Evolutionary conservation across 2,888 invertebrate genomes (phyloP).

Genomic region (Melinaea menophilus): DNA sequence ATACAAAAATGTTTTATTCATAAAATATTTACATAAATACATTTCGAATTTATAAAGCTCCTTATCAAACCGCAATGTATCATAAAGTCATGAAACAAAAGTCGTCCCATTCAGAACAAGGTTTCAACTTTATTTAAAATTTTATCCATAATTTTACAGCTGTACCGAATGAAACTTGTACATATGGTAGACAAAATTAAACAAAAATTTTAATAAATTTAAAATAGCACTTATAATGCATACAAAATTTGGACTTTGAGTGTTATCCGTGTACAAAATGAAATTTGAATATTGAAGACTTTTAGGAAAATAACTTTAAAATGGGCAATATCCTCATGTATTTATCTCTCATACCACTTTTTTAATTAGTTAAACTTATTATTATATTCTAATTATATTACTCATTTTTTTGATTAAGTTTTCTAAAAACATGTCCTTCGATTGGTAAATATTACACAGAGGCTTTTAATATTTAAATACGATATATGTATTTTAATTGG

Average conservation of each 20-base stretch:
- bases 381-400: too few relatives aligned
- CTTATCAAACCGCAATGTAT: constrained; percentile 26
- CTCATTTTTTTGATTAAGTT: too few relatives aligned
- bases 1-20: constrained; percentile 7
- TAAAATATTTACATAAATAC: constrained; percentile 11
- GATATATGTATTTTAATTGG: too few relatives aligned
- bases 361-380: too few relatives aligned
- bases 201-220: constrained; percentile 26
- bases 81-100: constrained; percentile 18
- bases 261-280: constrained; percentile 22
- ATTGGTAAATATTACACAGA: too few relatives aligned
- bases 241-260: constrained; percentile 22
- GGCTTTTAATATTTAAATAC: too few relatives aligned
- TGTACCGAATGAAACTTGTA: constrained; percentile 21
- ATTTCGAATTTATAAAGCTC: constrained; percentile 8
- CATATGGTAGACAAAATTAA: constrained; percentile 13
- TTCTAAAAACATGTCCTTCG: too few relatives aligned
- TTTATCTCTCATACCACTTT: too few relatives aligned
- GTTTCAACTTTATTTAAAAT: constrained; percentile 22
- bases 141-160: constrained; percentile 29
- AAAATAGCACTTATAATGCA: constrained; percentile 24
- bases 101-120: constrained; percentile 12
- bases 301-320: too few relatives aligned
- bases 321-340: too few relatives aligned
- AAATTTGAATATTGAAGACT: constrained; percentile 4